Conservation (phyloP, 2,888 invertebrate species). For the Tetropium fuscum region DNA sequence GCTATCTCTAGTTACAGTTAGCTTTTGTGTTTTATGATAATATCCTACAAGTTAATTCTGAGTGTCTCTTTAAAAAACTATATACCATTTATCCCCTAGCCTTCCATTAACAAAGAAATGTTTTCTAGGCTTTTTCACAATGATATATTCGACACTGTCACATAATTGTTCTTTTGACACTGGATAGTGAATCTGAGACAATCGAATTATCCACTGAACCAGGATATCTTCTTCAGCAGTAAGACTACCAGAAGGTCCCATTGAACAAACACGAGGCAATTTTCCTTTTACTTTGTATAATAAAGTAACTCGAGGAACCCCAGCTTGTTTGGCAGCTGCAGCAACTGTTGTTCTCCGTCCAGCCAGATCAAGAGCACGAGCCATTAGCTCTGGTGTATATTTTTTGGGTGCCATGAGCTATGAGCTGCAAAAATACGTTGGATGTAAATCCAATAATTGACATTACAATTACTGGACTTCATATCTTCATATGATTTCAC, state of each 20-base stretch:
- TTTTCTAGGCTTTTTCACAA: not conserved
- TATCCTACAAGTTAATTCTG: not conserved
- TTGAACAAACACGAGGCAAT: not conserved
- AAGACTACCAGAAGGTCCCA: not conserved
- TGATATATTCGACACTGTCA: not conserved
- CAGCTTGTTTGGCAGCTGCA: not conserved
- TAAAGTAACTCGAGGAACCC: not conserved
- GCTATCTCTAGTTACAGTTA: too few relatives aligned
- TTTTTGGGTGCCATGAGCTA: not conserved
- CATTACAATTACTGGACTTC: too few relatives aligned
- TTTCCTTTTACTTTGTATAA: not conserved
- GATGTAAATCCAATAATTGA: not conserved
- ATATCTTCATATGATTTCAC: too few relatives aligned
- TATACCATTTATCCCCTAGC: not conserved
- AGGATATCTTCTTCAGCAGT: not conserved
- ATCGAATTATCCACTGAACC: not conserved
- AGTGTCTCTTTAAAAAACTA: not conserved
- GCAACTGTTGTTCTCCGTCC: not conserved
- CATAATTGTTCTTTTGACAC: not conserved
- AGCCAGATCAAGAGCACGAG: not conserved
- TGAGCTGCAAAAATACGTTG: not conserved
- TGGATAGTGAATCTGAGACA: not conserved
- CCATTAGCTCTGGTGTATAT: not conserved
- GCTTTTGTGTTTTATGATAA: too few relatives aligned
- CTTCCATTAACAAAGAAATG: not conserved